phyloP scores from a whole-genome alignment of 2,113 vertebrate species.

The Paedocypris sp. region DNA sequence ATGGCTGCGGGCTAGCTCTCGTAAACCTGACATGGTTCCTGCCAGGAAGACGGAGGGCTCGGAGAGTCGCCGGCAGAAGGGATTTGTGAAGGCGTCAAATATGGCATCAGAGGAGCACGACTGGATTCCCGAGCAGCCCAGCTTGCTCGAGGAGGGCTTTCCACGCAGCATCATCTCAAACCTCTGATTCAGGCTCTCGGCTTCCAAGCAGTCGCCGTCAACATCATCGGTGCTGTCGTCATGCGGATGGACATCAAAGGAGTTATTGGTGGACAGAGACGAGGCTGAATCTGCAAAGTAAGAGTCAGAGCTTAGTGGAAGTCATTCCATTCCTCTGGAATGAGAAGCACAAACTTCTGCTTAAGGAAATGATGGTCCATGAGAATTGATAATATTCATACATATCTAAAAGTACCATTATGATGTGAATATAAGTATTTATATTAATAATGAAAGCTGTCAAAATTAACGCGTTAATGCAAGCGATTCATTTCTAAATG shows the following conservation, averaged over 20 bases:
- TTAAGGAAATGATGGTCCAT: too few relatives aligned
- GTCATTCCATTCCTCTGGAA: too few relatives aligned
- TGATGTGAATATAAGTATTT: too few relatives aligned
- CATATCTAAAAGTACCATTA: too few relatives aligned
- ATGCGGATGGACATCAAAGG: slow-evolving; percentile 60
- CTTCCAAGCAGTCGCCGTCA: slow-evolving; percentile 46
- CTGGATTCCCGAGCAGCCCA: not conserved
- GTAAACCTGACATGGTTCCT: slow-evolving; percentile 36
- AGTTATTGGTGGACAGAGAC: not conserved
- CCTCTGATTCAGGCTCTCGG: not conserved
- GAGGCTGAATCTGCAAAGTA: slow-evolving; percentile 54
- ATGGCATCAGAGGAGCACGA: slow-evolving; percentile 39
- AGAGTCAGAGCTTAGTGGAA: not conserved
- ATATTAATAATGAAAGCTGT: too few relatives aligned
- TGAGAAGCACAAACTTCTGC: too few relatives aligned
- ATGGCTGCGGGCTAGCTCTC: slow-evolving; percentile 69
- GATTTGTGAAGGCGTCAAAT: slow-evolving; percentile 44
- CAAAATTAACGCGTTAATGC: too few relatives aligned
- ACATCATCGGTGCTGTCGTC: slow-evolving; percentile 85
- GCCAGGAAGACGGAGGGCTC: slow-evolving; percentile 68
- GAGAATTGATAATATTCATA: too few relatives aligned
- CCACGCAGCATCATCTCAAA: not conserved
- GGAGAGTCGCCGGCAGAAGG: slow-evolving; percentile 70
- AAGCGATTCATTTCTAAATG: too few relatives aligned
- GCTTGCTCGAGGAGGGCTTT: slow-evolving; percentile 7